A percentile compares a stretch with the other conserved stretches of the same genome.
Conservation (phyloP, 2,888 invertebrate species). For the Torymus aiolomorphi region DNA sequence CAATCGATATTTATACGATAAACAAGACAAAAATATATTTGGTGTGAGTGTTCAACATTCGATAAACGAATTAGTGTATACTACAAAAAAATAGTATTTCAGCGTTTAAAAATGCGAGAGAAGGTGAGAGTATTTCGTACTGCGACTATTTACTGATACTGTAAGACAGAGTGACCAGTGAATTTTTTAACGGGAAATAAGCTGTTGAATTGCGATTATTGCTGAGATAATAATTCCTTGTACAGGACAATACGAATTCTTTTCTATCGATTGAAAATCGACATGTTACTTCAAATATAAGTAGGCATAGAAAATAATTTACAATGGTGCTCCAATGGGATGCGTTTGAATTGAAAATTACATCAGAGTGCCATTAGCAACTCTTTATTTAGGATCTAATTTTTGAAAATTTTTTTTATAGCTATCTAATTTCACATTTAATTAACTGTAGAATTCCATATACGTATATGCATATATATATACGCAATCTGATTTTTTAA, state of each 20-base stretch:
- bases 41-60: constrained; percentile 47
- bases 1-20: constrained; percentile 45
- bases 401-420: constrained; percentile 21
- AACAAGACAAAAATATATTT: constrained; percentile 50
- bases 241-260: constrained; percentile 51
- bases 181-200: constrained; percentile 31
- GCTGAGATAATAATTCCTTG: constrained; percentile 43
- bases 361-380: constrained; percentile 53
- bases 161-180: constrained; percentile 19
- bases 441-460: too few relatives aligned
- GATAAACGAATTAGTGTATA: constrained; percentile 39
- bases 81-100: constrained; percentile 33
- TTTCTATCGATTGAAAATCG: constrained; percentile 52
- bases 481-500: too few relatives aligned
- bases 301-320: constrained; percentile 47
- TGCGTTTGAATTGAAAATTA: constrained; percentile 35
- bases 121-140: constrained; percentile 14
- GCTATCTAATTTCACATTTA: constrained; percentile 7
- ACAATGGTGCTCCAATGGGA: constrained; percentile 46
- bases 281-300: constrained; percentile 44
- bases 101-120: constrained; percentile 25
- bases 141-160: constrained; percentile 23
- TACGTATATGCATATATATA: too few relatives aligned
- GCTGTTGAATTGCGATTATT: constrained; percentile 41
- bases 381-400: constrained; percentile 8